A percentile compares a stretch with the other conserved stretches of the same genome.
These are phyloP conservation scores for Dunckerocampus dactyliophorus DNA, from an alignment of 2,113 vertebrate genomes.

Conservation along the genomic window DNA sequence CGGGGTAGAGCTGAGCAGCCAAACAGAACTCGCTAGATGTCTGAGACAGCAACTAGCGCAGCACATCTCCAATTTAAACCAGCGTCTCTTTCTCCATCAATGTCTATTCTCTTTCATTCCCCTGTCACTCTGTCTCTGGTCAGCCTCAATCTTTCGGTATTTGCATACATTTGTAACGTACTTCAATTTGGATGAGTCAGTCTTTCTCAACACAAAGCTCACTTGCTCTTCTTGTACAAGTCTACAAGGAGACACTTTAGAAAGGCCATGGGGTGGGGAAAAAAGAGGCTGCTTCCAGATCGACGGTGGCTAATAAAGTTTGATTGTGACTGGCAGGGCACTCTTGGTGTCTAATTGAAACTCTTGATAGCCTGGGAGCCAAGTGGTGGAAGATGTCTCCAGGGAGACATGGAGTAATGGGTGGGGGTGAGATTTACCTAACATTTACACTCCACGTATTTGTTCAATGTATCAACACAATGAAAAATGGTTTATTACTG, in stretches of 20 bases:
- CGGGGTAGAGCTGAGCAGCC: constrained; percentile 22
- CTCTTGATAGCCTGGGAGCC: constrained; percentile 29
- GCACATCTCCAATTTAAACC: constrained; percentile 38
- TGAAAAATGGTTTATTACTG: not conserved
- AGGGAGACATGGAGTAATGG: not conserved
- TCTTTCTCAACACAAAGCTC: constrained; percentile 31
- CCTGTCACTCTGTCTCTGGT: not conserved
- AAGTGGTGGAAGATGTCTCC: constrained; percentile 6
- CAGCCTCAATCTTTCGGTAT: not conserved
- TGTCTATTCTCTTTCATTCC: constrained; percentile 11
- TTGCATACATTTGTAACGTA: constrained; percentile 13
- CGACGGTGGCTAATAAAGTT: constrained; percentile 55
- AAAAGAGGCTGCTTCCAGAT: constrained; percentile 36
- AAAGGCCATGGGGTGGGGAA: constrained; percentile 19
- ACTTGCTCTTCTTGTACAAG: constrained; percentile 23
- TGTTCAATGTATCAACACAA: not conserved
- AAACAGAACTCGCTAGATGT: constrained; percentile 14
- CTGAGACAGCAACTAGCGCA: constrained; percentile 28
- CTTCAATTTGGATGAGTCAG: not conserved
- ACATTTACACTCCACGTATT: not conserved
- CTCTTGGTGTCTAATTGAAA: constrained; percentile 46
- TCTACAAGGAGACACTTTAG: constrained; percentile 24
- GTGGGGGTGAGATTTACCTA: not conserved
- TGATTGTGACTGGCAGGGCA: constrained; percentile 51
- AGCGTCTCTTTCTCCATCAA: constrained; percentile 9